These are phyloP conservation scores for Athalia circularis DNA, from an alignment of 2,888 invertebrate species.

Conservation along the genomic window DNA sequence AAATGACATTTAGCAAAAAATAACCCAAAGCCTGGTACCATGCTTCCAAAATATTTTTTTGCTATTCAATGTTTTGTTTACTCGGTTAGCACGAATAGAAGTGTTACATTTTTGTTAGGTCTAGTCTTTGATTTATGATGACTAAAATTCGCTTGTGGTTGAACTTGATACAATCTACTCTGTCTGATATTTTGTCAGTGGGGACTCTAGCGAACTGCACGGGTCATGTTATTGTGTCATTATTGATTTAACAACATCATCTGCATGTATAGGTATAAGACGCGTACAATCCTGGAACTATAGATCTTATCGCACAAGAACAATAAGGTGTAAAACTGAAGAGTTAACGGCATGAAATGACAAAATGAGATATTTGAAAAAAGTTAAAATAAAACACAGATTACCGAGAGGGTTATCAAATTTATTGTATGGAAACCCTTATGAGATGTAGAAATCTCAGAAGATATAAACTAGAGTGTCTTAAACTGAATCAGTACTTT, in stretches of 20 bases:
- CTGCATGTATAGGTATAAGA: not conserved
- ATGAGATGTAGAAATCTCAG: too few relatives aligned
- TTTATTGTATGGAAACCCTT: too few relatives aligned
- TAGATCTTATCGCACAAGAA: conserved; percentile 5
- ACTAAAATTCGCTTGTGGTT: not conserved
- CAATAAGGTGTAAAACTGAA: not conserved
- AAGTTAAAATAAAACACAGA: not conserved
- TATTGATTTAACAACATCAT: conserved; percentile 38
- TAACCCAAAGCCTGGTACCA: not conserved
- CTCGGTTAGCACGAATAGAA: too few relatives aligned
- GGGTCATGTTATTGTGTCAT: not conserved
- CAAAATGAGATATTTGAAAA: not conserved
- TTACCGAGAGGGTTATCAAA: not conserved
- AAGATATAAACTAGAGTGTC: too few relatives aligned
- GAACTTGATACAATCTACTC: not conserved
- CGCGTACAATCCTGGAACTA: not conserved
- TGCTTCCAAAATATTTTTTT: not conserved
- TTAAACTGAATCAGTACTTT: too few relatives aligned
- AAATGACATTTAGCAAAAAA: conserved; percentile 55
- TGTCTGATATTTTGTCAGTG: not conserved
- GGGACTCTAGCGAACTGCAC: not conserved
- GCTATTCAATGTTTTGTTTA: too few relatives aligned
- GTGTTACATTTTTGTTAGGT: too few relatives aligned
- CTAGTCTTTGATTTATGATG: too few relatives aligned
- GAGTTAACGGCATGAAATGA: not conserved